Conservation (phyloP, 35 echinoderm and acorn worm species). For the Lytechinus variegatus region DNA sequence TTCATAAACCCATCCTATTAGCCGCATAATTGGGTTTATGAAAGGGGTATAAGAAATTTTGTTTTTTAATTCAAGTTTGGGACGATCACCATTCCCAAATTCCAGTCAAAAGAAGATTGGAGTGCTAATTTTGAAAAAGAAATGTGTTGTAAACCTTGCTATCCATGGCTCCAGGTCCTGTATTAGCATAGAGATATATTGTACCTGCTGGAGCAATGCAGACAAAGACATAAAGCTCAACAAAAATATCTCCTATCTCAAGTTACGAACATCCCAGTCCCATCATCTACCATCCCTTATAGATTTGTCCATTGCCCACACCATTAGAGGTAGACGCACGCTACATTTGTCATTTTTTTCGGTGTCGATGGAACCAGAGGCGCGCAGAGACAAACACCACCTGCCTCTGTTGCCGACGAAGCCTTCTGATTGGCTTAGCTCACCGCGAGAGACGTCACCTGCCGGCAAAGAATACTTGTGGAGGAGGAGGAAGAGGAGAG, state of each 20-base stretch:
- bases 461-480: constrained; percentile 1
- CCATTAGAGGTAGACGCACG: background rate
- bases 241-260: background rate
- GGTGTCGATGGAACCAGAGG: background rate
- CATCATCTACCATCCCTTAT: background rate
- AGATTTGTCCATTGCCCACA: constrained; percentile 17
- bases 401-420: background rate
- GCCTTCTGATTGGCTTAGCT: constrained; percentile 28
- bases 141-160: no score
- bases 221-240: background rate
- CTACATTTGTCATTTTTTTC: background rate
- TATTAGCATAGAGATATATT: no score
- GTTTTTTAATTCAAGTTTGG: no score
- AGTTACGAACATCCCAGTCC: background rate
- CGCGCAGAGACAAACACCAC: constrained; percentile 30
- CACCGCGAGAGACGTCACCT: background rate
- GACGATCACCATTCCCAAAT: no score
- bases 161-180: no score
- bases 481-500: background rate
- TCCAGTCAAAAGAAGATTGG: no score
- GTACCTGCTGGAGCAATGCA: no score
- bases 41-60: no score
- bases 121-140: no score
- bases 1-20: no score
- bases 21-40: no score